Base-by-base conservation (phyloP, 2,797 vertebrate species). In the Trachops cirrhosus region DNA sequence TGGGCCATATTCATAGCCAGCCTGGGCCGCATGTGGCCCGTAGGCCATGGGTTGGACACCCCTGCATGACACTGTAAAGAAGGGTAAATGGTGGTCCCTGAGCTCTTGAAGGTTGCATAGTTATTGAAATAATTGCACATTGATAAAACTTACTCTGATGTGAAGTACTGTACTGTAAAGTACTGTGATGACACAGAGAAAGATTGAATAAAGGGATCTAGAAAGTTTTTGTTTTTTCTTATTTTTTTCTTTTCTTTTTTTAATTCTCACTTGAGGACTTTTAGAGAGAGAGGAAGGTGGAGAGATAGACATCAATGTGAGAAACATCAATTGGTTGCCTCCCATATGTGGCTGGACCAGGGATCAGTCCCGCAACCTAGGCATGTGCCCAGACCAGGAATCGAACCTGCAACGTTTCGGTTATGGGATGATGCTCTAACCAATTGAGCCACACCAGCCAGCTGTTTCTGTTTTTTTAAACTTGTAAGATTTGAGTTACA, bases 181-280 rank as follows among this genome's bases (percentile, higher is more conserved):
- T 74, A 37, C 34, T 62, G 8, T 86, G 9, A 67, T 34, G 70
- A 29, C 86, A n/a, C 44, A 91, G 32, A 32, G 46, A 96, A 96
- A 95, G 59, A 39, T 80, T 70, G 10, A 92, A 54, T 91, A 95
- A 95, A 92, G 34, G 7, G 15, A 75, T 80, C 11, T 94, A 86
- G 79, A 78, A 70, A 62, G 29, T 73, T 67, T 71, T 82, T 57
- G n/a, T 48, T 82, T 62, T 6, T 57, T 54, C 52, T 54, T 70
- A 9, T 52, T 62, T 8, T n/a, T 67, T 16, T n/a, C 3, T 18
- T n/a, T 19, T 54, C 3, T 54, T 73, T 75, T 52, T 71, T 80
- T 75, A n/a, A 32, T 50, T 50, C 29, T 32, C 59, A 29, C 59
- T 24, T 32, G 29, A 62, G 50, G 50, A 52, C 26, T 62, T 62